These are phyloP conservation scores for Xiphophorus hellerii DNA, from an alignment of 2,113 vertebrate genomes.

Conservation along the genomic window DNA sequence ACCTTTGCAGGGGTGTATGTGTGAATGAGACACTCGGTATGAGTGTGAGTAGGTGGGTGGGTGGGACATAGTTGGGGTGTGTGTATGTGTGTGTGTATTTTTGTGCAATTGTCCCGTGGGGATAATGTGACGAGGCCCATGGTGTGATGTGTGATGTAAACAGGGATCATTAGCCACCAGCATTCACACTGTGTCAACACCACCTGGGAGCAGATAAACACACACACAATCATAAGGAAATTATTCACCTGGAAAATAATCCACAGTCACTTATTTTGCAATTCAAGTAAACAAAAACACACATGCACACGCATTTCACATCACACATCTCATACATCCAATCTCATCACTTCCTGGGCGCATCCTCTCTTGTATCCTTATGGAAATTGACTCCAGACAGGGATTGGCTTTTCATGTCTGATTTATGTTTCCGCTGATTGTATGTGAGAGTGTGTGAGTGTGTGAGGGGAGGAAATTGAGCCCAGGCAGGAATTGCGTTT, in stretches of 20 bases:
- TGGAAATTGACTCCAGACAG: slow-evolving; percentile 74
- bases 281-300: slow-evolving; percentile 31
- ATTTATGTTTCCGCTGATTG: slow-evolving; percentile 53
- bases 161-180: slow-evolving; percentile 67
- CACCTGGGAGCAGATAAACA: slow-evolving; percentile 54
- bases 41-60: slow-evolving; percentile 5
- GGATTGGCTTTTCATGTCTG: slow-evolving; percentile 71
- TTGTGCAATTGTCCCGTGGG: slow-evolving; percentile 22
- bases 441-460: slow-evolving; percentile 26
- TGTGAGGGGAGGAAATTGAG: slow-evolving; percentile 46
- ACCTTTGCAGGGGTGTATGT: slow-evolving; percentile 4
- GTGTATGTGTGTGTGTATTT: neutral
- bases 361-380: slow-evolving; percentile 61
- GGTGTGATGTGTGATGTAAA: slow-evolving; percentile 72
- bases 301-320: slow-evolving; percentile 33
- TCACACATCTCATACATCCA: slow-evolving; percentile 49
- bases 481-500: slow-evolving; percentile 65
- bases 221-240: slow-evolving; percentile 13
- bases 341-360: slow-evolving; percentile 26
- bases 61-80: neutral
- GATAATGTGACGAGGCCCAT: slow-evolving; percentile 52
- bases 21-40: slow-evolving; percentile 4
- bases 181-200: slow-evolving; percentile 53
- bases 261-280: slow-evolving; percentile 18
- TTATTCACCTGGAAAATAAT: slow-evolving; percentile 29